phyloP scores from a whole-genome alignment of 2,888 invertebrate species.

The Mantis religiosa region DNA sequence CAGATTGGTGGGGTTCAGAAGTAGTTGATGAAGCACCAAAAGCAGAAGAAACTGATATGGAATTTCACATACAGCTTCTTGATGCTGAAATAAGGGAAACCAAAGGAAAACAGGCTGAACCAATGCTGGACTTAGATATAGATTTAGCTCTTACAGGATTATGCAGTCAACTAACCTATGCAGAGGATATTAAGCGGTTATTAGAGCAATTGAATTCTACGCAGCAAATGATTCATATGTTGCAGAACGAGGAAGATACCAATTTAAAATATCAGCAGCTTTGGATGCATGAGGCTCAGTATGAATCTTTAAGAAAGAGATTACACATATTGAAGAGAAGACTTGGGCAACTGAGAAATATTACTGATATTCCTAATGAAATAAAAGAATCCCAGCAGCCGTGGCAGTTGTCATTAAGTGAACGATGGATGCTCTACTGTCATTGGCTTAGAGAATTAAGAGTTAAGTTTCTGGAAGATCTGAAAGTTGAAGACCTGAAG shows the following conservation, averaged over 20 bases:
- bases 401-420: not conserved
- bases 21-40: not conserved
- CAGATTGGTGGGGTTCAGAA: not conserved
- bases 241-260: not conserved
- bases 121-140: not conserved
- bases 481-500: not conserved
- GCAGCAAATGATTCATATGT: not conserved
- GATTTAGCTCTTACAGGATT: not conserved
- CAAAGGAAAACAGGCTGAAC: not conserved
- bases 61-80: not conserved
- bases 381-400: not conserved
- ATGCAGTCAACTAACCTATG: not conserved
- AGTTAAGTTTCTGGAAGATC: not conserved
- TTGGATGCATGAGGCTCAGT: not conserved
- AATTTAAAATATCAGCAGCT: not conserved
- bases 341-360: not conserved
- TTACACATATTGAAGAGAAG: not conserved
- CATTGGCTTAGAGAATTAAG: not conserved
- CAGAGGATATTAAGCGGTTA: not conserved
- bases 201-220: not conserved
- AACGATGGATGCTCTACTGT: conserved; percentile 4
- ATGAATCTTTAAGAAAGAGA: not conserved
- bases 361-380: not conserved
- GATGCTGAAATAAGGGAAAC: not conserved
- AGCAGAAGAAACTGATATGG: not conserved